Evolutionary conservation across 2,113 vertebrate genomes (phyloP), one percentile per base, ranked within the genome.

Genomic region (Butorides virescens): DNA sequence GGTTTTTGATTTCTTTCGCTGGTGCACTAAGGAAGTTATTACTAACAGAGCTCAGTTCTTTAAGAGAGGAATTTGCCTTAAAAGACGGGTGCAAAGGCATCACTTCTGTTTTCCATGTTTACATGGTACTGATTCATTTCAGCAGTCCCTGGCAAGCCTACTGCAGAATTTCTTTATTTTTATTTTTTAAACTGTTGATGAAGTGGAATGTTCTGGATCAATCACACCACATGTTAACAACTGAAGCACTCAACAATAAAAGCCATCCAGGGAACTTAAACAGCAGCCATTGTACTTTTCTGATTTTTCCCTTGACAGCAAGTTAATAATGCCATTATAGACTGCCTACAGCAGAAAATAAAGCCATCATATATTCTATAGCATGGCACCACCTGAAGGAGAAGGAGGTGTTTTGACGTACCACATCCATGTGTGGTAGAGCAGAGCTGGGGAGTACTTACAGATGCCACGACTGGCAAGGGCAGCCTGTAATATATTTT

Each of bases 91-190:
- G 73, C 73, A 93, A 93, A 88, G 59, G 65, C 62, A 73, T 59
- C 49, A 29, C 75, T 94, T 91, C 58, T 94, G 78, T 90, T 83
- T 95, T 90, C 39, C 88, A 42, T 95, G 95, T 95, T 94, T 96
- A 92, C 75, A 50, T 55, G 90, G 62, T 71, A 86, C 75, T 92
- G 93, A 88, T 90, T 96, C 67, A 77, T 91, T 95, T 92, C 79
- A 88, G n/a, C 90, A 92, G 72, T 59, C 87, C 82, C 82, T 53
- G 44, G 90, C 85, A 95, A 93, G 82, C 75, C 78, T 92, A 62
- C 82, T 92, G 71, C 75, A 86, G 58, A 90, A 86, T 86, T 78
- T 66, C 82, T 92, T 94, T 62, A 76, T 84, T 97, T 95, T 95
- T 83, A n/a, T 76, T 92, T 94, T 95, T 97, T 65, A 56, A 93